Evolutionary conservation across 2,113 vertebrate genomes (phyloP).

Genomic region (Cyrtonyx montezumae): DNA sequence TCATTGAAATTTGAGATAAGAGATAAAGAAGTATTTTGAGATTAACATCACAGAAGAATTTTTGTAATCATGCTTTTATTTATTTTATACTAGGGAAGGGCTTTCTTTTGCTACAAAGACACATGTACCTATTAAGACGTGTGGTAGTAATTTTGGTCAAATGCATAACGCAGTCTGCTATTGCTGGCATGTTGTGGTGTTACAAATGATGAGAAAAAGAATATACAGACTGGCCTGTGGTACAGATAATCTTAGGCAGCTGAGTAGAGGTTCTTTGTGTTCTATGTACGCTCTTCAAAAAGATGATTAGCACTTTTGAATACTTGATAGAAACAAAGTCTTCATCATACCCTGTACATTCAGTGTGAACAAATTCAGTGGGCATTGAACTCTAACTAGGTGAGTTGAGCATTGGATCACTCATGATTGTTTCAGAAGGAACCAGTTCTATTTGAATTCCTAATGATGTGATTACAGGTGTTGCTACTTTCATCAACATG

Average conservation of each 20-base stretch:
- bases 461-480: neutral
- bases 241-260: neutral
- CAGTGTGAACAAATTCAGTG: neutral
- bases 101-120: neutral
- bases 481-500: neutral
- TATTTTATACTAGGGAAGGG: neutral
- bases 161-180: neutral
- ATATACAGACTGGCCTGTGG: neutral
- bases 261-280: neutral
- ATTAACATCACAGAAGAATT: neutral
- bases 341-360: rapidly evolving
- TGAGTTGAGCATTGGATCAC: neutral
- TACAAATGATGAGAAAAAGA: neutral
- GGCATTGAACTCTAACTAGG: neutral
- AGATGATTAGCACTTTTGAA: neutral
- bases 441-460: neutral
- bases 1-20: slow-evolving; percentile 2
- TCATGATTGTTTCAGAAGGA: neutral
- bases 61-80: slow-evolving; percentile 17
- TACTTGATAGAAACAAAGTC: neutral
- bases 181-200: neutral
- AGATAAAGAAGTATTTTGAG: slow-evolving; percentile 32
- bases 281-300: neutral
- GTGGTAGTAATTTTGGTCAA: neutral
- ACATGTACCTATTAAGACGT: neutral